phyloP scores from a whole-genome alignment of 1,140 invertebrate species.

The Lepidostoma basale region DNA sequence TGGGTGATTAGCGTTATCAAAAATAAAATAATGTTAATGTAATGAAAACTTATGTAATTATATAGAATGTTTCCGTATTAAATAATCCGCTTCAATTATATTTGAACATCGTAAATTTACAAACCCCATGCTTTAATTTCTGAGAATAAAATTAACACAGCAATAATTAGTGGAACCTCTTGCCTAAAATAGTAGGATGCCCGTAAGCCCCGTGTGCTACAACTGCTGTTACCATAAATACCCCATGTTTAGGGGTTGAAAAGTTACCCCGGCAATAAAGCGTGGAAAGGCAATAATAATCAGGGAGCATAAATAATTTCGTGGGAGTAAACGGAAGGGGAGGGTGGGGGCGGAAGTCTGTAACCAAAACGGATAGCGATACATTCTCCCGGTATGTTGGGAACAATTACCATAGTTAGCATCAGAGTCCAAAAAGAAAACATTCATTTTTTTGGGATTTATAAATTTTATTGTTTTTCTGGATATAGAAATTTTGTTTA shows the following conservation, averaged over 20 bases:
- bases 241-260: slow-evolving; percentile 2
- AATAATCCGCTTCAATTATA: too few species aligned
- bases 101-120: too few species aligned
- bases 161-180: too few species aligned
- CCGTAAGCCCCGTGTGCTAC: not conserved
- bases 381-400: slow-evolving; percentile 3
- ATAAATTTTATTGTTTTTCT: not conserved
- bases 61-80: too few species aligned
- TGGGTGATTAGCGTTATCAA: too few species aligned
- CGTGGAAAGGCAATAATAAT: slow-evolving; percentile 32
- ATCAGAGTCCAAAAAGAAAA: not conserved
- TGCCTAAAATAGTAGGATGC: too few species aligned
- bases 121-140: too few species aligned
- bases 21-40: too few species aligned
- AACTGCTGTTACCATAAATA: slow-evolving; percentile 17
- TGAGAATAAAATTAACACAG: too few species aligned
- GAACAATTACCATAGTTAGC: slow-evolving; percentile 4
- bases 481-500: too few species aligned
- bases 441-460: too few species aligned
- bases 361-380: slow-evolving; percentile 16
- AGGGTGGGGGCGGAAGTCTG: slow-evolving; percentile 2
- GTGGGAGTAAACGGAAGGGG: not conserved
- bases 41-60: too few species aligned
- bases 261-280: slow-evolving; percentile 24
- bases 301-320: slow-evolving; percentile 29